Conservation (phyloP, 2,113 vertebrate species). For the Ammodytes marinus region DNA sequence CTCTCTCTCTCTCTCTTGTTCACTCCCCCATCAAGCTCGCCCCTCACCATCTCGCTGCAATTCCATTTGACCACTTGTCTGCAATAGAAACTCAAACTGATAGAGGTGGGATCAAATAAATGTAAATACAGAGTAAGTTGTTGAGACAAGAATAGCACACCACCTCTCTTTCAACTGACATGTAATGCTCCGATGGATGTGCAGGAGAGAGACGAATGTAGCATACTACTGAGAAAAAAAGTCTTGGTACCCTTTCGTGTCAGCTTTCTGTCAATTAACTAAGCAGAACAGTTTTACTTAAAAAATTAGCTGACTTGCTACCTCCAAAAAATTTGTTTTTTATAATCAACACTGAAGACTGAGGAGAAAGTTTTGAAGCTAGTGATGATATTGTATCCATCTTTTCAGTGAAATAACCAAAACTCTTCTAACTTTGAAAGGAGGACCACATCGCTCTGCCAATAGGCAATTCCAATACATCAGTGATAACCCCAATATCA, state of each 20-base stretch:
- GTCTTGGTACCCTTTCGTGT: background rate
- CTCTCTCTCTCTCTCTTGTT: conserved; percentile 22
- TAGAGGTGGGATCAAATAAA: conserved; percentile 51
- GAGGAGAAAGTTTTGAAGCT: no score
- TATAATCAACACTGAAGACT: background rate
- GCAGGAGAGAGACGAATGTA: background rate
- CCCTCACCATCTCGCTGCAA: conserved; percentile 43
- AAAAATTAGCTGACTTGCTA: background rate
- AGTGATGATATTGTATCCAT: background rate
- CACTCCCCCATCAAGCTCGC: conserved; percentile 32
- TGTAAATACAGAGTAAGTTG: conserved; percentile 53
- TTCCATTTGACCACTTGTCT: conserved; percentile 59
- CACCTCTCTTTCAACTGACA: conserved; percentile 8
- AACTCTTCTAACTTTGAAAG: background rate
- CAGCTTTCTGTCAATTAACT: background rate
- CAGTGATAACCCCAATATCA: background rate
- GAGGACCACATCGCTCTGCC: background rate
- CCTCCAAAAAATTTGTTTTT: background rate
- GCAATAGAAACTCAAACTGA: conserved; percentile 58
- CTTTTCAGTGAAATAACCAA: background rate
- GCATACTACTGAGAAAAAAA: background rate
- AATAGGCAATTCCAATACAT: background rate
- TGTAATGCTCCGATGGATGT: background rate
- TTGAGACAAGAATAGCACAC: conserved; percentile 13
- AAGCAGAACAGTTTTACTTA: background rate